Evolutionary conservation across 2,888 invertebrate genomes (phyloP).

Genomic region (Apomyelois bistriatella): DNA sequence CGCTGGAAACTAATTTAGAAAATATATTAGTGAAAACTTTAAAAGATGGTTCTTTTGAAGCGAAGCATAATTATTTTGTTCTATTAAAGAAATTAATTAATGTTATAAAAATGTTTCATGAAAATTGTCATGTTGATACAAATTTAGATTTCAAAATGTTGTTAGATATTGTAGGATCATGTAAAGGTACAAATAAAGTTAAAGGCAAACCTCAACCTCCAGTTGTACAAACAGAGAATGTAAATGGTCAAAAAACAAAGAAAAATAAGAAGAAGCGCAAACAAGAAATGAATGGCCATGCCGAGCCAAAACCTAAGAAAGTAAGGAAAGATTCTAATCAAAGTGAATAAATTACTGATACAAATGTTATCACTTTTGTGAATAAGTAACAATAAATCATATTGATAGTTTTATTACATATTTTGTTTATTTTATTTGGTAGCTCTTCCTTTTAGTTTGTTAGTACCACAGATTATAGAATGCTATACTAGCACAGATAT

Average conservation of each 20-base stretch:
- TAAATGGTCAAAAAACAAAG: constrained; percentile 33
- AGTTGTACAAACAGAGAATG: constrained; percentile 31
- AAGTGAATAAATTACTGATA: constrained; percentile 31
- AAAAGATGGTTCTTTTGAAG: constrained; percentile 50
- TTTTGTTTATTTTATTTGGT: neutral
- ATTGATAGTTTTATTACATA: neutral
- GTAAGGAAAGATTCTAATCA: constrained; percentile 35
- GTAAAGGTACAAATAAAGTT: constrained; percentile 44
- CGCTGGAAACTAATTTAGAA: constrained; percentile 71
- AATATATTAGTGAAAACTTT: constrained; percentile 58
- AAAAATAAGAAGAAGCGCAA: constrained; percentile 61
- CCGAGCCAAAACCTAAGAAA: constrained; percentile 47
- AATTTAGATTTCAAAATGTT: constrained; percentile 51
- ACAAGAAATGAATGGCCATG: constrained; percentile 46
- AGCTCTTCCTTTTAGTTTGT: neutral
- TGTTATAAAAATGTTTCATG: constrained; percentile 68
- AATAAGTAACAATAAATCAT: constrained; percentile 2
- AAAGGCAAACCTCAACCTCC: constrained; percentile 33
- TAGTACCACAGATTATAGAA: no score
- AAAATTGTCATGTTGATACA: constrained; percentile 52
- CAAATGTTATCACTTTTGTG: neutral
- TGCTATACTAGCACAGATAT: no score
- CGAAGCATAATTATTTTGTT: constrained; percentile 80
- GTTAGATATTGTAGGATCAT: constrained; percentile 41
- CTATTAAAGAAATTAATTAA: constrained; percentile 77